Evolutionary conservation across 2,797 vertebrate genomes (phyloP).

Genomic region (Triplophysa bombifrons): DNA sequence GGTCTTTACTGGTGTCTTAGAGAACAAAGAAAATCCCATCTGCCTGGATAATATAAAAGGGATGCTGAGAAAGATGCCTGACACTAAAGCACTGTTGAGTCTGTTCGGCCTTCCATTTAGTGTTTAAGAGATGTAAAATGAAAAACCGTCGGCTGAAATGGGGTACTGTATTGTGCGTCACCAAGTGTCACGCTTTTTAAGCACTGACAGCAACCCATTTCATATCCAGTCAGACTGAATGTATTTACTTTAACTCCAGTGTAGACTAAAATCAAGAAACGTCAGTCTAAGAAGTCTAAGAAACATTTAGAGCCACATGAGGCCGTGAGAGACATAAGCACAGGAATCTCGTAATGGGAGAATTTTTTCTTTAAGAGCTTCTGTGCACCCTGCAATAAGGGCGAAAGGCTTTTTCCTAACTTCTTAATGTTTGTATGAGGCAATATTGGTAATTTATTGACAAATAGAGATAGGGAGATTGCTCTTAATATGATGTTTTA

Average conservation of each 20-base stretch:
- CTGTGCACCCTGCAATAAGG: not conserved
- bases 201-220: conserved; percentile 34
- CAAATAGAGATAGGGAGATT: too few relatives aligned
- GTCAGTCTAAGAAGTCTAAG: too few relatives aligned
- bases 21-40: conserved; percentile 10
- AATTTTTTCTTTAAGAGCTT: conserved; percentile 1
- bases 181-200: conserved; percentile 20
- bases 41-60: conserved; percentile 21
- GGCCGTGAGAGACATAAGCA: not conserved
- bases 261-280: not conserved
- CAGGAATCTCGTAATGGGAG: conserved; percentile 20
- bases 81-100: conserved; percentile 10
- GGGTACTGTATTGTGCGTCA: conserved; percentile 6
- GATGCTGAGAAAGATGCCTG: conserved; percentile 9
- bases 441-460: not conserved
- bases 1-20: conserved; percentile 7
- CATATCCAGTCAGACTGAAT: conserved; percentile 24
- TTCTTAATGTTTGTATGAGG: conserved; percentile 33
- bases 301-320: too few relatives aligned
- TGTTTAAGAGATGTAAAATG: not conserved
- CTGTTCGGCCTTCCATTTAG: not conserved
- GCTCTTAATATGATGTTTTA: too few relatives aligned
- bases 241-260: conserved; percentile 14
- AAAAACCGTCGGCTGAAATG: conserved; percentile 15
- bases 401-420: not conserved